phyloP scores from a whole-genome alignment of 1,140 invertebrate species.

The Lordiphosa collinella region DNA sequence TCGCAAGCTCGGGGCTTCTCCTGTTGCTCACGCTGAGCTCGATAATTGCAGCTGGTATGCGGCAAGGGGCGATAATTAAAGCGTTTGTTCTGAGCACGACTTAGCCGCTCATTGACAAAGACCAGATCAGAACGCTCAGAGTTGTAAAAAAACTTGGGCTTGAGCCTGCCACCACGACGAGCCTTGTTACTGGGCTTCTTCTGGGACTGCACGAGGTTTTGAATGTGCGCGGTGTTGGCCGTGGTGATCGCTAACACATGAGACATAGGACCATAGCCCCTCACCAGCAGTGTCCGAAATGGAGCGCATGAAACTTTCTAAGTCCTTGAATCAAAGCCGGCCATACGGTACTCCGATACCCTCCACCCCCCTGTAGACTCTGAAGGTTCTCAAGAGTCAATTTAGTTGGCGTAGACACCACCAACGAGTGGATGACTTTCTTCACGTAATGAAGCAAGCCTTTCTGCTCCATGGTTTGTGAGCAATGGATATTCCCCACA shows the following conservation, averaged over 20 bases:
- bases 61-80: neutral
- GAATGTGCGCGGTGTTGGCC: conserved; percentile 50
- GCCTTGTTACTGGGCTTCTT: conserved; percentile 18
- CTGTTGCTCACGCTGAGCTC: no score
- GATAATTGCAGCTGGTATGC: no score
- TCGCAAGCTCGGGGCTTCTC: neutral
- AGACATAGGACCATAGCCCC: conserved; percentile 43
- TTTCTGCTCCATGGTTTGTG: conserved; percentile 30
- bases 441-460: conserved; percentile 41
- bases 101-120: no score
- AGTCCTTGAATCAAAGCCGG: conserved; percentile 43
- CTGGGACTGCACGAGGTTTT: conserved; percentile 38
- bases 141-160: conserved; percentile 9
- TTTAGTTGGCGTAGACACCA: conserved; percentile 43
- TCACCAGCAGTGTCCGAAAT: conserved; percentile 44
- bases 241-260: conserved; percentile 16
- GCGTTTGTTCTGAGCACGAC: neutral
- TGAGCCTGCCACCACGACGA: neutral
- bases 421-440: conserved; percentile 52
- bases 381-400: conserved; percentile 51
- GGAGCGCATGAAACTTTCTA: conserved; percentile 48
- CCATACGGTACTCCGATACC: conserved; percentile 44
- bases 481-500: no score
- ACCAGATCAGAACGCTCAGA: conserved; percentile 22
- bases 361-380: conserved; percentile 46